Evolutionary conservation across 2,113 vertebrate species (phyloP).

Genomic region (Hiodon alosoides): DNA sequence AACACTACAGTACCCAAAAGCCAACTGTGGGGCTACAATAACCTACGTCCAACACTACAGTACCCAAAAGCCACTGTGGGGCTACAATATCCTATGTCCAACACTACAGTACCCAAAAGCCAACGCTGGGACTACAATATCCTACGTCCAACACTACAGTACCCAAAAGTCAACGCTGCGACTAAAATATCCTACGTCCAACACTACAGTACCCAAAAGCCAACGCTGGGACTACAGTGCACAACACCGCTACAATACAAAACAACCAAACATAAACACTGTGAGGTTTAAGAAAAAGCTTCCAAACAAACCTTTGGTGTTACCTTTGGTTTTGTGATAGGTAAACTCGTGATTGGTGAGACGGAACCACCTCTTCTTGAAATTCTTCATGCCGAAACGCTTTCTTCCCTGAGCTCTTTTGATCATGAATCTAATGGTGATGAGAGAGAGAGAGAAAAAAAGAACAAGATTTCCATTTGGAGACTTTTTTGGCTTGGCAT

Average conservation of each 20-base stretch:
- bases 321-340: conserved; percentile 96
- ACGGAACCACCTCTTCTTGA: conserved; percentile 97
- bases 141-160: too few species aligned
- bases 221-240: neutral
- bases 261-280: neutral
- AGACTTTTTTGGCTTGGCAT: too few species aligned
- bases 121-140: too few species aligned
- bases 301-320: conserved; percentile 31
- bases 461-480: neutral
- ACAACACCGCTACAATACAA: neutral
- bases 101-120: too few species aligned
- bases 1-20: too few species aligned
- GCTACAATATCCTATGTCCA: too few species aligned
- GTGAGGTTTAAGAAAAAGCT: conserved; percentile 13
- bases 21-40: too few species aligned
- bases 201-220: too few species aligned
- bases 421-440: conserved; percentile 82
- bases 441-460: neutral
- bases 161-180: too few species aligned
- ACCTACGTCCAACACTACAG: too few species aligned
- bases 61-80: too few species aligned
- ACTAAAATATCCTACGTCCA: too few species aligned
- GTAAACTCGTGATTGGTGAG: conserved; percentile 96
- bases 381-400: conserved; percentile 95
- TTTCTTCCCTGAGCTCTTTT: conserved; percentile 96